phyloP scores from a whole-genome alignment of 2,113 vertebrate species.

The Struthio camelus region DNA sequence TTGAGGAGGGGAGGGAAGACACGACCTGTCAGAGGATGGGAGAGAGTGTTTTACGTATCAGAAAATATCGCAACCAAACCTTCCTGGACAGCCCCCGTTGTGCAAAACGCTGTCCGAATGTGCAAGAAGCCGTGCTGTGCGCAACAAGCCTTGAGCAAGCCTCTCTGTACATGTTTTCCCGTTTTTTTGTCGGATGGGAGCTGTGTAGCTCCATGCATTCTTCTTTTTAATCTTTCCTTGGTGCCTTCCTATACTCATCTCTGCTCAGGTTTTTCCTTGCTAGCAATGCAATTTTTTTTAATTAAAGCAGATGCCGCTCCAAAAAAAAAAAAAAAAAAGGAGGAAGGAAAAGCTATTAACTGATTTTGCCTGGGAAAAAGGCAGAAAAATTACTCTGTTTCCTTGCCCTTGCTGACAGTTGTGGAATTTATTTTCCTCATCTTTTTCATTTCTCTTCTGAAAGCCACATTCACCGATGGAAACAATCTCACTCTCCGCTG shows the following conservation, averaged over 20 bases:
- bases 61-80: background rate
- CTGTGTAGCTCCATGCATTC: background rate
- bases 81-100: rapidly evolving
- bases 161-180: background rate
- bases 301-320: background rate
- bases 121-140: rapidly evolving
- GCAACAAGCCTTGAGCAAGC: background rate
- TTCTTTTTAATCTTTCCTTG: background rate
- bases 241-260: background rate
- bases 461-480: background rate
- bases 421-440: background rate
- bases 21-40: background rate
- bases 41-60: background rate
- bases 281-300: background rate
- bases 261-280: background rate
- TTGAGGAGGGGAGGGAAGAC: background rate
- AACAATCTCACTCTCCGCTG: background rate
- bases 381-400: rapidly evolving
- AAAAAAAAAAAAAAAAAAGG: background rate
- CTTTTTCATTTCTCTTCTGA: background rate
- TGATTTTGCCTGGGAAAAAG: background rate
- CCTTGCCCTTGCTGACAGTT: background rate
- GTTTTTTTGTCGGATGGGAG: background rate
- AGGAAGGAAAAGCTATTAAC: background rate
- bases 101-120: rapidly evolving